Conservation (phyloP, 53 echinoderm and acorn worm species). For the Mesocentrotus franciscanus region DNA sequence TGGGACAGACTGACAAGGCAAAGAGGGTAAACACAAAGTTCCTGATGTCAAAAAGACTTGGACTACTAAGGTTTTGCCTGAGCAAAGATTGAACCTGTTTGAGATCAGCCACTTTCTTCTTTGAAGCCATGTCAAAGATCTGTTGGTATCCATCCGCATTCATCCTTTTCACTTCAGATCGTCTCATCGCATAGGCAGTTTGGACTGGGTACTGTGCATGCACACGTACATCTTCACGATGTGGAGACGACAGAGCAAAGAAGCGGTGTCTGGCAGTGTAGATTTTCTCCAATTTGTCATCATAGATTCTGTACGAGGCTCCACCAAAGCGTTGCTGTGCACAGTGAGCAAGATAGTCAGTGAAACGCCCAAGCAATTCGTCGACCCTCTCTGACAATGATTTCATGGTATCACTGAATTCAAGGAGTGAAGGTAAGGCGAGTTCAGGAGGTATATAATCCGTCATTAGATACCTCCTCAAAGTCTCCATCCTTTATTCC, state of each 20-base stretch:
- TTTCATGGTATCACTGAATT: conserved; percentile 49
- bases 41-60: conserved; percentile 53
- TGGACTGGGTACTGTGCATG: neutral
- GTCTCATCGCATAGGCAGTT: conserved; percentile 56
- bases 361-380: conserved; percentile 28
- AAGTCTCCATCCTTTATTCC: neutral
- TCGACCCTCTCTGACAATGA: conserved; percentile 42
- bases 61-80: neutral
- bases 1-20: too few species aligned
- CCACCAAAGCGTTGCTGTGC: conserved; percentile 54
- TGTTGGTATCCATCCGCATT: conserved; percentile 47
- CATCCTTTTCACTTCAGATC: conserved; percentile 41
- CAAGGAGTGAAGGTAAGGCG: neutral
- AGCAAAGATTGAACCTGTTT: neutral
- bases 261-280: neutral
- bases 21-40: conserved; percentile 57
- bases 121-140: too few species aligned
- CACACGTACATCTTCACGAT: neutral
- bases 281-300: conserved; percentile 33
- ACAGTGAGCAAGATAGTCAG: conserved; percentile 50
- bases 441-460: conserved; percentile 57
- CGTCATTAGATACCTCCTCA: conserved; percentile 48
- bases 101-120: conserved; percentile 7
- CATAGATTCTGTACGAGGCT: conserved; percentile 20
- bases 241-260: conserved; percentile 14